These are phyloP conservation scores for Myrmophylax atrothorax DNA, from an alignment of 2,113 vertebrate species.

Conservation along the genomic window DNA sequence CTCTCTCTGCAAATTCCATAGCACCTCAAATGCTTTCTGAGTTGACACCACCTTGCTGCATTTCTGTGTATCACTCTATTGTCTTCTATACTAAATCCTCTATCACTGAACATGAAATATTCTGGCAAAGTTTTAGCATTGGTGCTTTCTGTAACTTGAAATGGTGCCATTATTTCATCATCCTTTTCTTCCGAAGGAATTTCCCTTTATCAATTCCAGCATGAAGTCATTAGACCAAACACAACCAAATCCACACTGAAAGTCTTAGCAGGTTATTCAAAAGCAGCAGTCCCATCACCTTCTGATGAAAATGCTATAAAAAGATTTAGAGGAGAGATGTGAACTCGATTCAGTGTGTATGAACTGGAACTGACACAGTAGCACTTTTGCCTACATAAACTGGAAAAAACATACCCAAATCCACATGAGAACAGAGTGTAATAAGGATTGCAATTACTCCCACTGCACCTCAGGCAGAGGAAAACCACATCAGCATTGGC, in stretches of 20 bases:
- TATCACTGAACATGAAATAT: neutral
- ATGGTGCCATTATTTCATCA: neutral
- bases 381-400: neutral
- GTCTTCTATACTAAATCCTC: neutral
- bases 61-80: neutral
- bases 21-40: neutral
- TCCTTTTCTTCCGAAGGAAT: neutral
- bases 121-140: neutral
- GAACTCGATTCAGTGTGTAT: neutral
- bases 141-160: neutral
- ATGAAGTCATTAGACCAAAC: neutral
- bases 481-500: neutral
- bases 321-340: neutral
- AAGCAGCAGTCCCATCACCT: neutral
- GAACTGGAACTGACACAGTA: neutral
- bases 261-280: neutral
- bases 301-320: neutral
- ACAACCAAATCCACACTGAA: neutral
- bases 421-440: fast-evolving
- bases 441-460: neutral
- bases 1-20: neutral
- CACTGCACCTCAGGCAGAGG: neutral
- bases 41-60: neutral
- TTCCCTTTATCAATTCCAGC: neutral
- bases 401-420: neutral